Evolutionary conservation across 2,888 invertebrate genomes (phyloP).

Genomic region (Sericinus montela): DNA sequence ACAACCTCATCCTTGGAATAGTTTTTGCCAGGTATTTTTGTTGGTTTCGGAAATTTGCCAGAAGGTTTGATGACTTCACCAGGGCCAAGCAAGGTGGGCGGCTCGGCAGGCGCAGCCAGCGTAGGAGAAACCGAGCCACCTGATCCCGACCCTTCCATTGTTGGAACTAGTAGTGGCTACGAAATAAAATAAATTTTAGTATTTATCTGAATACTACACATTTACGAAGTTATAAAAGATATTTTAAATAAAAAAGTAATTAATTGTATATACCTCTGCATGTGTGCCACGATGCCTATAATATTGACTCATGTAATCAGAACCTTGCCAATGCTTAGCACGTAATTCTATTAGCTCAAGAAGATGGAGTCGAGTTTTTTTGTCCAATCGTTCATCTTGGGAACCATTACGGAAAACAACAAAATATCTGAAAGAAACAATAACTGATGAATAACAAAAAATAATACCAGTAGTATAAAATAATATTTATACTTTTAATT

Average conservation of each 20-base stretch:
- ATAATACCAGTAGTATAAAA: neutral
- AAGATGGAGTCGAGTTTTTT: slow-evolving; percentile 91
- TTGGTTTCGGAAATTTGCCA: slow-evolving; percentile 92
- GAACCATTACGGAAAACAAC: slow-evolving; percentile 93
- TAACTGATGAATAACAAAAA: slow-evolving; percentile 38
- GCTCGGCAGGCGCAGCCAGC: slow-evolving; percentile 77
- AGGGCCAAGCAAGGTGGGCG: slow-evolving; percentile 83
- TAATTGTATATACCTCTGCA: slow-evolving; percentile 60
- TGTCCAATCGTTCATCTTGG: slow-evolving; percentile 91
- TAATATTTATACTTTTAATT: no score
- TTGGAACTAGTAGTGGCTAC: slow-evolving; percentile 73
- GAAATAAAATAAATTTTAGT: no score
- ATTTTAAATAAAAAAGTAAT: neutral
- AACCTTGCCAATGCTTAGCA: slow-evolving; percentile 94
- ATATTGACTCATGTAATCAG: slow-evolving; percentile 90
- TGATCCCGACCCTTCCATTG: slow-evolving; percentile 72
- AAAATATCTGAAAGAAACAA: slow-evolving; percentile 83
- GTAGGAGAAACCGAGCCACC: slow-evolving; percentile 76
- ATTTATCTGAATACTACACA: no score
- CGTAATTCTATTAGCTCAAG: slow-evolving; percentile 95
- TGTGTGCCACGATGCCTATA: slow-evolving; percentile 85
- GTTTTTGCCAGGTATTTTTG: slow-evolving; percentile 94
- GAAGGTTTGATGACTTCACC: slow-evolving; percentile 93
- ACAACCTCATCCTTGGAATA: slow-evolving; percentile 97
- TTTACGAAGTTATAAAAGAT: slow-evolving; percentile 1